Percentiles rank a stretch among this genome's conserved stretches.
These are phyloP conservation scores for Loris lydekkerianus DNA, from an alignment of 2,797 vertebrate species.

Conservation along the genomic window DNA sequence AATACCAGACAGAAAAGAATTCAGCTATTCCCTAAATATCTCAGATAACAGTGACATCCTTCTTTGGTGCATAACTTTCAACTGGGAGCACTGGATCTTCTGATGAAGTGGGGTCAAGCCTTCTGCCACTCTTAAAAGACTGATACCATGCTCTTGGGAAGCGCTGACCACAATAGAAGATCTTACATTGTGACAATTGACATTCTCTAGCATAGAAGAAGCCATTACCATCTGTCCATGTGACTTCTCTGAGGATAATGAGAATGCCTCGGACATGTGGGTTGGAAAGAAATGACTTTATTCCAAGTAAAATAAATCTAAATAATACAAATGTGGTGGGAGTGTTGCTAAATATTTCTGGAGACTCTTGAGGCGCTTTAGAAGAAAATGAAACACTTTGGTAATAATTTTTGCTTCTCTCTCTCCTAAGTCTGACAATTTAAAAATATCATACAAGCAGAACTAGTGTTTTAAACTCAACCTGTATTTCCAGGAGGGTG, in stretches of 20 bases:
- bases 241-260: constrained; percentile 81
- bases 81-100: not conserved
- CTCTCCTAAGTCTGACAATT: constrained; percentile 78
- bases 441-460: constrained; percentile 78
- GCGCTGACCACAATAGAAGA: constrained; percentile 69
- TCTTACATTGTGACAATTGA: constrained; percentile 64
- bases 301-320: constrained; percentile 78
- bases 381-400: constrained; percentile 80
- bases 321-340: constrained; percentile 77
- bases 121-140: not conserved
- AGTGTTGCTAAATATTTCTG: constrained; percentile 70
- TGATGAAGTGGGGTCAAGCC: constrained; percentile 19
- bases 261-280: constrained; percentile 77
- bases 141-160: constrained; percentile 57
- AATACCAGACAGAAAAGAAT: constrained; percentile 10
- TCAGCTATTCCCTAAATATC: not conserved
- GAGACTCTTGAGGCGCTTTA: constrained; percentile 76
- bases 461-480: constrained; percentile 68
- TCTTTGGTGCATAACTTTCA: not conserved
- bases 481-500: constrained; percentile 69
- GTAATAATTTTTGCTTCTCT: constrained; percentile 76
- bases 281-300: constrained; percentile 82
- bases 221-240: constrained; percentile 82
- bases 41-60: not conserved
- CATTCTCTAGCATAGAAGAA: constrained; percentile 71